Evolutionary conservation across 2,888 invertebrate genomes (phyloP).

Genomic region (Gonocerus acuteangulatus): DNA sequence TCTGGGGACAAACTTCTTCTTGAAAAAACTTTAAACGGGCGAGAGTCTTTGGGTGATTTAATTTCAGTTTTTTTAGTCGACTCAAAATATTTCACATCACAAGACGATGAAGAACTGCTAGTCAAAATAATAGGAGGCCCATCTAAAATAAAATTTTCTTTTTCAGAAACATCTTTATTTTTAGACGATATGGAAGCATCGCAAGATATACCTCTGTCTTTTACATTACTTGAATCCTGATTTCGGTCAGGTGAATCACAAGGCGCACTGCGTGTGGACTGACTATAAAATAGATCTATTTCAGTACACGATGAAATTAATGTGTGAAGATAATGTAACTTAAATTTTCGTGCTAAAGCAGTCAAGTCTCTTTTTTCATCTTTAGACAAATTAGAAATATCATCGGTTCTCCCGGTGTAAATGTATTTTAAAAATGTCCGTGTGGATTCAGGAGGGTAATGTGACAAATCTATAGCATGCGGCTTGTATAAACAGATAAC

Average conservation of each 20-base stretch:
- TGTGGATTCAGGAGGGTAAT: constrained; percentile 40
- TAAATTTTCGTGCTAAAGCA: background rate
- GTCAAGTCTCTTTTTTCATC: constrained; percentile 3
- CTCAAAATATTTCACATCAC: too few species aligned
- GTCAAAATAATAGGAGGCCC: too few species aligned
- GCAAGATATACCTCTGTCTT: too few species aligned
- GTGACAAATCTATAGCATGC: constrained; percentile 40
- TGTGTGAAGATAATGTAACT: background rate
- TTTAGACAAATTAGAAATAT: background rate
- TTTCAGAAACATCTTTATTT: background rate
- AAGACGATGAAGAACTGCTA: too few species aligned
- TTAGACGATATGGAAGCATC: too few species aligned
- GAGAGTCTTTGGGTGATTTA: too few species aligned
- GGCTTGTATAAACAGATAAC: constrained; percentile 35
- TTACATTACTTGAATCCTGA: background rate
- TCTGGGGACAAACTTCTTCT: too few species aligned
- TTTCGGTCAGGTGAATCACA: too few species aligned
- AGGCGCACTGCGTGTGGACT: constrained; percentile 6
- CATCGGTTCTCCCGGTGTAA: constrained; percentile 41
- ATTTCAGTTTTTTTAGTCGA: too few species aligned
- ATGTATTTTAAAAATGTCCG: constrained; percentile 44
- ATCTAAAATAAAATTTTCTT: background rate
- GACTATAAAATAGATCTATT: background rate
- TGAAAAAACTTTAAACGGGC: too few species aligned
- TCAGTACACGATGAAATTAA: background rate